A percentile compares a stretch with the other conserved stretches of the same genome.
Conservation (phyloP, 2,797 vertebrate species). For the Hemitrygon akajei region DNA sequence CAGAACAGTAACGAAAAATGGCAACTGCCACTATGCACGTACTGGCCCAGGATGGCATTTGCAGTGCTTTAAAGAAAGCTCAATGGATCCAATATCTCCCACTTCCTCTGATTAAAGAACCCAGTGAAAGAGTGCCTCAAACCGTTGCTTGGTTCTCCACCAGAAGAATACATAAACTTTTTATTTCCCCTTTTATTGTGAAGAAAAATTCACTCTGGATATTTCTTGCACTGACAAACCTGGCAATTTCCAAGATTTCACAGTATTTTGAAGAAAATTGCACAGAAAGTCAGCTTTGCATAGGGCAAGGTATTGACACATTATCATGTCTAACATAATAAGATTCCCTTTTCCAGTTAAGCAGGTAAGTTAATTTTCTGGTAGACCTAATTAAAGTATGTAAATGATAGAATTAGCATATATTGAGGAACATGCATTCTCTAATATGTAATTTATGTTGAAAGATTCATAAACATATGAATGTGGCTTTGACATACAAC, state of each 20-base stretch:
- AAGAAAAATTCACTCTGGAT: background rate
- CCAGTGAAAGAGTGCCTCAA: background rate
- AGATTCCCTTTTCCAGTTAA: background rate
- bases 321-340: background rate
- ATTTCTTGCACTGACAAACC: background rate
- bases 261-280: background rate
- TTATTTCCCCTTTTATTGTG: background rate
- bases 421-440: background rate
- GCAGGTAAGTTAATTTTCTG: slow-evolving; percentile 24
- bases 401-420: slow-evolving; percentile 21
- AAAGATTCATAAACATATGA: slow-evolving; percentile 30
- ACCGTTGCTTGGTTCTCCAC: background rate
- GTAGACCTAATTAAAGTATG: slow-evolving; percentile 11
- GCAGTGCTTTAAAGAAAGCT: too few species aligned
- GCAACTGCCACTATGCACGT: too few species aligned
- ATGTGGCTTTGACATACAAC: slow-evolving; percentile 4
- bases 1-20: too few species aligned
- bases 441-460: slow-evolving; percentile 24
- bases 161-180: background rate
- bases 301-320: background rate
- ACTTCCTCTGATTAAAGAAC: background rate
- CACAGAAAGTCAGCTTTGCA: background rate
- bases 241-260: background rate
- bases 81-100: too few species aligned
- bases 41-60: too few species aligned